Evolutionary conservation across 2,888 invertebrate species (phyloP), one percentile per base, ranked within the genome.

Genomic region (Frankliniella fusca): DNA sequence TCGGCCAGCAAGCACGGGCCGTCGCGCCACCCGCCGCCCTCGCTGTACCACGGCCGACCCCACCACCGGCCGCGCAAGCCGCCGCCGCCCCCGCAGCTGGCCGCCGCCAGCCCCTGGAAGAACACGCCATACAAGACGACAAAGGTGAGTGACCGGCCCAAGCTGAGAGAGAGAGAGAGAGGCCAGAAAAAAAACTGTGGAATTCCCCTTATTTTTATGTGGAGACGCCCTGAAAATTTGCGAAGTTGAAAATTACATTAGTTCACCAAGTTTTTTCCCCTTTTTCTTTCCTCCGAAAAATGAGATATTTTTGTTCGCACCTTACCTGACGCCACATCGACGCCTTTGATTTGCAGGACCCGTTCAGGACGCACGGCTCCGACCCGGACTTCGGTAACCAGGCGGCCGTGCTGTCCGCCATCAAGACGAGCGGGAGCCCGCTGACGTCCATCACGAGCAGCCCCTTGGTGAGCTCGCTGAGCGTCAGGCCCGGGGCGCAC

Each of bases 61-160:
- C 70, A 76, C 70, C 70, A 76, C 70, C 70, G 70, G 11, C 70
- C 70, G 27, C 23, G 70, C 23, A 76, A 76, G 70, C 27, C 70
- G 10, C 70, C 70, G 11, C 70, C 70, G 27, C 70, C 70, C 27
- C 70, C 70, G 70, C 70, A 38, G 38, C 38, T 76, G 70, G 23
- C 70, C 27, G 70, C 70, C 70, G 27, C 70, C 70, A 76, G 70
- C 27, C 70, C 70, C 11, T 76, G 70, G 70, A 76, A 76, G 70
- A 76, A 23, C 23, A 76, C 70, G 70, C 70, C 70, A 27, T 76
- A 76, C 70, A 76, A 76, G 70, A 76, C 70, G 23, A 76, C 70
- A 27, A 76, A 76, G 70, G 70, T 76, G 70, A 76, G 70, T n/a
- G 20, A 1, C 2, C 54, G 18, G 54, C 15, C 12, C n/a, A n/a